Conservation (phyloP, 23 tunicate genomes). For the Aplidium turbinatum region DNA sequence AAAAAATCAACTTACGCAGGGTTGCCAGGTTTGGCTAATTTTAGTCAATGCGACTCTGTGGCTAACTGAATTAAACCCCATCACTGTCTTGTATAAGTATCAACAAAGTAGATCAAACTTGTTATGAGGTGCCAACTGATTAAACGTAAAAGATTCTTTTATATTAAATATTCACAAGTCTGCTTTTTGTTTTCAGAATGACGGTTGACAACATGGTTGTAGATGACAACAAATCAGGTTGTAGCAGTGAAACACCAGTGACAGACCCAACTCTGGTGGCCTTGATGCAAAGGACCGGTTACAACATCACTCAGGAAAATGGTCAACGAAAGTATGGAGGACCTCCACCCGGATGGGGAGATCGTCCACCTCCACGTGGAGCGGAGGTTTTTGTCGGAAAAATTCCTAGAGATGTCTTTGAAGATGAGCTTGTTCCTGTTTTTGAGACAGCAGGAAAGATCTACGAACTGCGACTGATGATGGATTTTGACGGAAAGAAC, state of each 20-base stretch:
- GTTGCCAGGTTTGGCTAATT: too few relatives aligned
- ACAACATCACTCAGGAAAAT: slow-evolving; percentile 92
- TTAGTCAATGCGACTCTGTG: too few relatives aligned
- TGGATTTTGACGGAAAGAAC: slow-evolving; percentile 98
- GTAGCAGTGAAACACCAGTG: slow-evolving; percentile 2
- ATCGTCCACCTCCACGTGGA: slow-evolving; percentile 87
- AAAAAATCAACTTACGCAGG: too few relatives aligned
- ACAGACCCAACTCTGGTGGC: slow-evolving; percentile 64
- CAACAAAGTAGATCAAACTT: too few relatives aligned
- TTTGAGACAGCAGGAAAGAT: slow-evolving; percentile 72
- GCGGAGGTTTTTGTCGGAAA: slow-evolving; percentile 94
- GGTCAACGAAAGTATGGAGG: slow-evolving; percentile 99
- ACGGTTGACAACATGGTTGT: slow-evolving; percentile 69
- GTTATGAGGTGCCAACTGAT: too few relatives aligned
- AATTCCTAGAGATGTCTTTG: slow-evolving; percentile 88
- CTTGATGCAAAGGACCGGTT: slow-evolving; percentile 84
- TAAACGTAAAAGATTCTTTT: too few relatives aligned
- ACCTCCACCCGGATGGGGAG: slow-evolving; percentile 95
- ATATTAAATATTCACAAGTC: too few relatives aligned
- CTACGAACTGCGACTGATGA: slow-evolving; percentile 76
- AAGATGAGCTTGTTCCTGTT: slow-evolving; percentile 89
- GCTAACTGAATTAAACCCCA: too few relatives aligned
- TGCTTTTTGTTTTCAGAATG: slow-evolving; percentile 56
- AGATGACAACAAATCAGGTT: not conserved
- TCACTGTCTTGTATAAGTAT: too few relatives aligned